These are phyloP conservation scores for Aldrovandia affinis DNA, from an alignment of 2,797 vertebrate genomes.

Conservation along the genomic window DNA sequence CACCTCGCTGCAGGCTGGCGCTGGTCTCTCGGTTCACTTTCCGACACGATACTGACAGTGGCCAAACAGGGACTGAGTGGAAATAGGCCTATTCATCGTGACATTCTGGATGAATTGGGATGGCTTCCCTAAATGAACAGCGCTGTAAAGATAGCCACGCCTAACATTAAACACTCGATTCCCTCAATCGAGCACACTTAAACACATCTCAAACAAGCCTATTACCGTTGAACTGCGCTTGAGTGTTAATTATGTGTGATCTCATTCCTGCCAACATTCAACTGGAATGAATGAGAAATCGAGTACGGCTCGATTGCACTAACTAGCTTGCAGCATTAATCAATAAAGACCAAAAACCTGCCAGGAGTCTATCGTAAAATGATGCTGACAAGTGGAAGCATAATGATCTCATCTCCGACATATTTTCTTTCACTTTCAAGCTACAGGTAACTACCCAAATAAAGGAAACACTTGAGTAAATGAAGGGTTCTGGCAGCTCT, in stretches of 20 bases:
- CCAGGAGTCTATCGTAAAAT: not conserved
- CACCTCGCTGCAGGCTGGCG: not conserved
- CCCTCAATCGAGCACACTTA: not conserved
- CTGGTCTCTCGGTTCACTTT: not conserved
- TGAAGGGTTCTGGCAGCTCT: too few relatives aligned
- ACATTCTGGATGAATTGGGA: not conserved
- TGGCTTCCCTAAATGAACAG: not conserved
- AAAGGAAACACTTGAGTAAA: too few relatives aligned
- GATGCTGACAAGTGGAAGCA: not conserved
- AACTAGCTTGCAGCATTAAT: not conserved
- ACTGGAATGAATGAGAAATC: not conserved
- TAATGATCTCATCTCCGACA: not conserved
- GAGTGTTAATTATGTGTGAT: not conserved
- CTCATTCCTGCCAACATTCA: not conserved
- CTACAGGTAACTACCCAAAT: too few relatives aligned
- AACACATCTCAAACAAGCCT: not conserved
- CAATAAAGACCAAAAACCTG: not conserved
- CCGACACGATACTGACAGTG: not conserved
- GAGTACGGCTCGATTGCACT: not conserved
- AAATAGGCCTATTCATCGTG: not conserved
- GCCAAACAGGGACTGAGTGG: not conserved
- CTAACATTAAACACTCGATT: not conserved
- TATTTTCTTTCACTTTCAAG: not conserved
- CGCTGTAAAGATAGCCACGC: not conserved
- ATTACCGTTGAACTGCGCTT: not conserved